A percentile compares a stretch with the other conserved stretches of the same genome.
Evolutionary conservation across 2,113 vertebrate species (phyloP).

Genomic region (Scatophagus argus): DNA sequence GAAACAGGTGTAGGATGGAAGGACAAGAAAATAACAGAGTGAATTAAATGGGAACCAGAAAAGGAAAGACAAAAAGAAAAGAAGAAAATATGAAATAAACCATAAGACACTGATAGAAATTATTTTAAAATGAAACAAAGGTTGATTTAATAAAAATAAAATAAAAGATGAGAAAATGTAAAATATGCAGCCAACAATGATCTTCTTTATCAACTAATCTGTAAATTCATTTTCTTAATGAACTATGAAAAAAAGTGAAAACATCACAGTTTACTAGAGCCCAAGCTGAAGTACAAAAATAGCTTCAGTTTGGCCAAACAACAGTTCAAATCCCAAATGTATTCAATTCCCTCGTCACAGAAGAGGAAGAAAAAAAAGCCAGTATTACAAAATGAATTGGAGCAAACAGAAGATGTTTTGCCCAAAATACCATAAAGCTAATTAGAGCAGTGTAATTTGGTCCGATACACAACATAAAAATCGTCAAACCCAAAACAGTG

Average conservation of each 20-base stretch:
- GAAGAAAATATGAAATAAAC: conserved; percentile 20
- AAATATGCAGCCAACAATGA: background rate
- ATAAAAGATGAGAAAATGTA: background rate
- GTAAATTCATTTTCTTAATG: background rate
- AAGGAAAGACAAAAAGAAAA: conserved; percentile 25
- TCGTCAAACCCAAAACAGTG: background rate
- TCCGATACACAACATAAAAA: background rate
- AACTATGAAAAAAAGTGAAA: background rate
- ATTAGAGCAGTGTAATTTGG: background rate
- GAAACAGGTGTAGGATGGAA: conserved; percentile 36
- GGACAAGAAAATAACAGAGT: conserved; percentile 36
- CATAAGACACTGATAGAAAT: conserved; percentile 16
- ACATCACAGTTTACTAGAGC: background rate
- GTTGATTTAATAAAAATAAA: background rate
- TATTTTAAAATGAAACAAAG: background rate
- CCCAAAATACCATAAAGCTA: no score
- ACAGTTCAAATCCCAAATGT: background rate
- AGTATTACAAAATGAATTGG: background rate
- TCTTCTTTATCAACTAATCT: background rate
- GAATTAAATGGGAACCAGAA: conserved; percentile 42
- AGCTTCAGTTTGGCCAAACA: background rate
- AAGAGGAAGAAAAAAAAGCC: background rate
- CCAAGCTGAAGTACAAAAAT: background rate
- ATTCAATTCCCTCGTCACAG: background rate
- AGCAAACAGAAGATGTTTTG: background rate